Evolutionary conservation across 2,888 invertebrate genomes (phyloP), one percentile per base, ranked within the genome.

Genomic region (Leuctra nigra): DNA sequence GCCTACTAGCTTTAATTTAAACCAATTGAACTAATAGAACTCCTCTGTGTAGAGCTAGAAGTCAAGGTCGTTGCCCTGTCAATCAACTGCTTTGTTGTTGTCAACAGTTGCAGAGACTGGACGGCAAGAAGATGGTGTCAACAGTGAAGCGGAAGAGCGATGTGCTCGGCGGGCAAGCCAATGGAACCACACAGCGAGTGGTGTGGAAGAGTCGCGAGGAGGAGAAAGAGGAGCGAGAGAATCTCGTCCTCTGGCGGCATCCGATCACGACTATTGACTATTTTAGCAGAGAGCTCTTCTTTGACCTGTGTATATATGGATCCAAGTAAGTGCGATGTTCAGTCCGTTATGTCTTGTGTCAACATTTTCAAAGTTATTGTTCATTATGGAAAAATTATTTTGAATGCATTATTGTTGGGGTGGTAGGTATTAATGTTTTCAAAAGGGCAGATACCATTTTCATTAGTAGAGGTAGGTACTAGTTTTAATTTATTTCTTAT

Each of bases 191-290:
- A 75, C 57, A 44, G 53, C 48, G 55, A 33, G 39, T 35, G 9
- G 25, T 24, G 35, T 20, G 39, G 25, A 46, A 22, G 22, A 46
- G 39, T 44, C 59, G 67, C 61, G 74, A 77, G 61, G 72, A 70
- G 59, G 77, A 79, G 61, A 73, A 72, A 66, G 68, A 79, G 69
- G 86, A 87, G 72, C 72, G 82, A 66, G 72, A 82, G 72, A 66
- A 73, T 61, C 68, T 91, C 62, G 90, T 92, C 61, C 72, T 94
- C 62, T 91, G 91, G 91, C 81, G 85, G 68, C 79, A 81, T 66
- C 93, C 94, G 7, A 64, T 91, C 60, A 79, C 77, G 66, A 92
- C 92, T 1, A 68, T 89, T 59, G 84, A 87, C 69, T 93, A 89
- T 75, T 91, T 87, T 75, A 72, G 80, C 66, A 79, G 81, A 67